These are phyloP conservation scores for Bryconaethiops microstoma DNA, from an alignment of 2,797 vertebrate genomes.

Conservation along the genomic window DNA sequence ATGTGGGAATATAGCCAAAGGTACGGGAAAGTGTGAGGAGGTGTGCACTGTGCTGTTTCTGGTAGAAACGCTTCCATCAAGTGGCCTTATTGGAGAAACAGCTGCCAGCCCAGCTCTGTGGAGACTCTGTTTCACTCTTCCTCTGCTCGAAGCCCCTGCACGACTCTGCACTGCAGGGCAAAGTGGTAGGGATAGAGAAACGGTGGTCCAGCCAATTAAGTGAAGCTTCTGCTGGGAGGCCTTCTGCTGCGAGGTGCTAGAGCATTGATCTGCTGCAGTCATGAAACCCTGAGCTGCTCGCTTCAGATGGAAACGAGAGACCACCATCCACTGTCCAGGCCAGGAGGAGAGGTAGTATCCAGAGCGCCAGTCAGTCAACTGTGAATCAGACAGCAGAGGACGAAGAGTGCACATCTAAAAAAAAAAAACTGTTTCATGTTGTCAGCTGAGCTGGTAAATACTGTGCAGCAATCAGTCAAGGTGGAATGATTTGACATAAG, in stretches of 20 bases:
- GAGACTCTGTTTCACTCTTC: slow-evolving; percentile 26
- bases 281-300: slow-evolving; percentile 16
- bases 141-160: background rate
- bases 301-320: slow-evolving; percentile 12
- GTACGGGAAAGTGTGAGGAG: background rate
- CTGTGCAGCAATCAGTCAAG: slow-evolving; percentile 30
- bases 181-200: slow-evolving; percentile 9
- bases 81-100: slow-evolving; percentile 40
- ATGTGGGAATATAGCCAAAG: background rate
- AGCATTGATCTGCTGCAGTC: slow-evolving; percentile 21
- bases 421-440: slow-evolving; percentile 20
- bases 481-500: slow-evolving; percentile 6
- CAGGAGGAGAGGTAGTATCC: background rate
- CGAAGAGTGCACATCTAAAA: slow-evolving; percentile 18
- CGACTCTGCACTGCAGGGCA: slow-evolving; percentile 25
- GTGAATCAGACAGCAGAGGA: background rate
- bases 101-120: slow-evolving; percentile 36
- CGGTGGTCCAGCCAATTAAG: slow-evolving; percentile 51
- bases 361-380: background rate
- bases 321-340: slow-evolving; percentile 3
- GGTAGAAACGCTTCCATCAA: slow-evolving; percentile 36
- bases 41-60: slow-evolving; percentile 11
- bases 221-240: slow-evolving; percentile 31
- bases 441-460: slow-evolving; percentile 43
- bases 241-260: slow-evolving; percentile 24